These are phyloP conservation scores for Cossypha caffra DNA, from an alignment of 2,797 vertebrate species.

Conservation along the genomic window DNA sequence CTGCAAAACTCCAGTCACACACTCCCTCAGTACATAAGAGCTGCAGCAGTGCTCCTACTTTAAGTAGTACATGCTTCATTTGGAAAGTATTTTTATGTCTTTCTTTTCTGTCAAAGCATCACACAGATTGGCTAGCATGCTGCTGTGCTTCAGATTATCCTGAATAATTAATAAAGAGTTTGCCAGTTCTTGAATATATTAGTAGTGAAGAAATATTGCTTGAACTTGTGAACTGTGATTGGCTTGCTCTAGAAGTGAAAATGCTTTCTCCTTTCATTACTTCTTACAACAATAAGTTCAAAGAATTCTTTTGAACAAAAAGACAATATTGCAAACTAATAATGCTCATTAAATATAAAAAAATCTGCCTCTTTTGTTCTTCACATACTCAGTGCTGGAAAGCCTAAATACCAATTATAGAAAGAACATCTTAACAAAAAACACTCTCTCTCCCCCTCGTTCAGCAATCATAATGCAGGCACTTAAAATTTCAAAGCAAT, in stretches of 20 bases:
- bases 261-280: background rate
- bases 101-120: background rate
- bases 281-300: conserved; percentile 11
- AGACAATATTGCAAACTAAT: background rate
- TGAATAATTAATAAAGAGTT: conserved; percentile 65
- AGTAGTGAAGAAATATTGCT: conserved; percentile 8
- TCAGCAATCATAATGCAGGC: background rate
- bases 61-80: background rate
- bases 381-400: background rate
- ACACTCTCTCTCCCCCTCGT: background rate
- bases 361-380: conserved; percentile 22
- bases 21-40: background rate
- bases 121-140: conserved; percentile 2
- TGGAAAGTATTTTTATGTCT: background rate
- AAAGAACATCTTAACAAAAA: conserved; percentile 30
- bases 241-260: background rate
- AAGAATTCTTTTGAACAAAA: conserved; percentile 21
- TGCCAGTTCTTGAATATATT: conserved; percentile 50
- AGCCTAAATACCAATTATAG: background rate
- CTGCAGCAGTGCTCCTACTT: background rate
- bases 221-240: conserved; percentile 58
- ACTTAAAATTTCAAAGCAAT: background rate
- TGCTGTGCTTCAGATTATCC: conserved; percentile 2
- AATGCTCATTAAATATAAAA: conserved; percentile 17
- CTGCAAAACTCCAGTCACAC: background rate